Base-by-base conservation (phyloP, 2,113 vertebrate species). In the Lophochroa leadbeateri region DNA sequence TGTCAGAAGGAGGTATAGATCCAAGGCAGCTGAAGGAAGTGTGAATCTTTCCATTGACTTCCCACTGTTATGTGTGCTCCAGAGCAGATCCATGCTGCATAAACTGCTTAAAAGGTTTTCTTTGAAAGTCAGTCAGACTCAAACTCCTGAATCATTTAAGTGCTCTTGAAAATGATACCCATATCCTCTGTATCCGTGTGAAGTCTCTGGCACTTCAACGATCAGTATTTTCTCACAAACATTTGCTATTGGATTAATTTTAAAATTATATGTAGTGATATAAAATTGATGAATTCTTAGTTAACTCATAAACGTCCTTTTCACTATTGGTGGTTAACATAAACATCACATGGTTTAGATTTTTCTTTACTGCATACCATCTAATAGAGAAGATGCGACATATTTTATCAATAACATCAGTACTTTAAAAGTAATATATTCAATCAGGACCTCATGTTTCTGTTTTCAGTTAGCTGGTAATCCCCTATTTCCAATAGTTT, bases 391-490 rank as follows among this genome's bases (percentile, higher is more conserved):
- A 86, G 69, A 89, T 89, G 39, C 27, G 57, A 68, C 57, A 64
- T 75, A 78, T 84, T 96, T 94, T 86, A 65, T 82, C 69, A 92
- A 91, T 91, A 89, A 91, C 81, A 88, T 13, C 25, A 68, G 35
- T 87, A 28, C 43, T 95, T 94, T 52, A 46, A 78, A 57, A 82
- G 31, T 70, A 92, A 25, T 70, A 33, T 49, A 79, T 71, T 79
- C 86, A 82, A 79, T 85, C 61, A 82, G 67, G 83, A 35, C 52
- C 86, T 95, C 43, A 76, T 86, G 80, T 94, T 90, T 92, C 77
- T 95, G 80, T 9, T 94, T 88, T 76, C 10, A 78, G 43, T 84
- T 81, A 92, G 65, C 69, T 82, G 50, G 29, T 35, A 86, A 83
- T 27, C 10, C 86, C 82, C 49, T 89, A 7, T 64, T 88, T 84